Evolutionary conservation across 2,888 invertebrate genomes (phyloP).

Genomic region (Eupithecia inturbata): DNA sequence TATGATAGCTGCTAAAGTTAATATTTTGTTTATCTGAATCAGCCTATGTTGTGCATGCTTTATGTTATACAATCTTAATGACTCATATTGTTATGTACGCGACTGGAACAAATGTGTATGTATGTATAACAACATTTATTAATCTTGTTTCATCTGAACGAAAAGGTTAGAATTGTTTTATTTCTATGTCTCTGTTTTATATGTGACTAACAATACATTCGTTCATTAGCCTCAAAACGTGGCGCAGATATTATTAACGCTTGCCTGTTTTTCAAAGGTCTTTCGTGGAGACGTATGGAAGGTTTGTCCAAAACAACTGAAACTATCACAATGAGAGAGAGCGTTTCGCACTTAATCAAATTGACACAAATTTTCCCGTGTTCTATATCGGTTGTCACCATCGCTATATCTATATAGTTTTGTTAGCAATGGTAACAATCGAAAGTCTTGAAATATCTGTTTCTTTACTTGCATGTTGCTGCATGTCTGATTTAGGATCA

Average conservation of each 20-base stretch:
- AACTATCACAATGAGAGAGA: conserved; percentile 74
- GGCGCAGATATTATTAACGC: conserved; percentile 76
- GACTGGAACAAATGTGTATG: background rate
- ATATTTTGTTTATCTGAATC: background rate
- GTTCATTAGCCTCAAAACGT: conserved; percentile 71
- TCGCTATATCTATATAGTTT: conserved; percentile 49
- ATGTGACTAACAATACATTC: conserved; percentile 59
- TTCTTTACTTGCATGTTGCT: conserved; percentile 82
- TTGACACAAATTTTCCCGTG: conserved; percentile 58
- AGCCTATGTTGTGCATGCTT: conserved; percentile 19
- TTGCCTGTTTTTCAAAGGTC: conserved; percentile 84
- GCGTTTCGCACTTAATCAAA: conserved; percentile 72
- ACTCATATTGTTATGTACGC: background rate
- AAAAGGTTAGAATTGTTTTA: conserved; percentile 41
- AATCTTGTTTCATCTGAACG: conserved; percentile 25
- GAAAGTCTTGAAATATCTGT: conserved; percentile 67
- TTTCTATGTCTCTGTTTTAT: conserved; percentile 40
- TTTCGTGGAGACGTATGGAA: conserved; percentile 87
- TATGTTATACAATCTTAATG: background rate
- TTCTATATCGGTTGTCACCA: conserved; percentile 69
- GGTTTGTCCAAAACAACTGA: conserved; percentile 83
- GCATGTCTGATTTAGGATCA: conserved; percentile 82
- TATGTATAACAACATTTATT: conserved; percentile 15
- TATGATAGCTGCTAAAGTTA: background rate
- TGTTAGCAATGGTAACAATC: conserved; percentile 68